phyloP scores from a whole-genome alignment of 2,113 vertebrate species.

The Charadrius vociferus region DNA sequence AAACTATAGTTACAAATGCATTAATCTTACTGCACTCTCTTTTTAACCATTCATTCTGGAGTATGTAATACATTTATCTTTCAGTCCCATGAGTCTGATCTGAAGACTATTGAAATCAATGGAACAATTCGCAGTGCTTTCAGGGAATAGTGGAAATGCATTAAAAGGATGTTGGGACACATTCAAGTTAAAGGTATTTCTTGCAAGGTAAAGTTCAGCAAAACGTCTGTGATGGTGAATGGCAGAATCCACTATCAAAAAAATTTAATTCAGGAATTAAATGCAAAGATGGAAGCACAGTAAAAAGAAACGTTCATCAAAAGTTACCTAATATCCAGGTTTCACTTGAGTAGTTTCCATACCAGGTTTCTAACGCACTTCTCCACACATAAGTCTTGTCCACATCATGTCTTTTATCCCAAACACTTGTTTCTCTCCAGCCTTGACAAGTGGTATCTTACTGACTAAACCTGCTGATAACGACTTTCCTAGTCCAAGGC shows the following conservation, averaged over 20 bases:
- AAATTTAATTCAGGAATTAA: background rate
- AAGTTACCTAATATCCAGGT: background rate
- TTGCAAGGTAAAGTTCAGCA: background rate
- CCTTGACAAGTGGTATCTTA: background rate
- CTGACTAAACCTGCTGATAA: background rate
- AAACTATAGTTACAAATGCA: background rate
- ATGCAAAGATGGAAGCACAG: background rate
- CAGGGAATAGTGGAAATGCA: background rate
- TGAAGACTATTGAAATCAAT: background rate
- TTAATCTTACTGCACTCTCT: background rate
- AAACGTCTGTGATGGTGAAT: background rate
- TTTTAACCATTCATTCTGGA: background rate
- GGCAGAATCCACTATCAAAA: background rate
- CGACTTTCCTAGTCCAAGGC: background rate
- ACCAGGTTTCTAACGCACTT: background rate
- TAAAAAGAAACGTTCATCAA: background rate
- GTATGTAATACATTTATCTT: background rate
- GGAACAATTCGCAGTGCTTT: rapidly evolving
- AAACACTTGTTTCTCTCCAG: background rate
- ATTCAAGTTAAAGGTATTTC: background rate
- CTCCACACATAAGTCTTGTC: background rate
- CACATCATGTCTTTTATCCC: background rate
- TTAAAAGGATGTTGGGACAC: background rate
- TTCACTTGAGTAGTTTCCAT: background rate
- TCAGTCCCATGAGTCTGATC: background rate